Evolutionary conservation across 2,797 vertebrate genomes (phyloP).

Genomic region (Decapterus maruadsi): DNA sequence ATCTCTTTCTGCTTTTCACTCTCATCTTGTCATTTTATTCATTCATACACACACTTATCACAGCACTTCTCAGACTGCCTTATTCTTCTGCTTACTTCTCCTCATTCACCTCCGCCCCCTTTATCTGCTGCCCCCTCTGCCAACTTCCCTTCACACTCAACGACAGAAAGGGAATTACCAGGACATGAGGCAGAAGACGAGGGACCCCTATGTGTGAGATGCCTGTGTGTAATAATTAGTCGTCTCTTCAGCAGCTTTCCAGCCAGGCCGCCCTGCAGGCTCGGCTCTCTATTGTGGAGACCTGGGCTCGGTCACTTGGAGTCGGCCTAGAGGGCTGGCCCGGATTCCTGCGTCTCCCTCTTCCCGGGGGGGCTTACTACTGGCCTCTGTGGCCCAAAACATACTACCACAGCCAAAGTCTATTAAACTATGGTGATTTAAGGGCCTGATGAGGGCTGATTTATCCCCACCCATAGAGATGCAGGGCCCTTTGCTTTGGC

Average conservation of each 20-base stretch:
- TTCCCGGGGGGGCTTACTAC: constrained; percentile 23
- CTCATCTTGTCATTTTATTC: constrained; percentile 56
- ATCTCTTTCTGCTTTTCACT: constrained; percentile 39
- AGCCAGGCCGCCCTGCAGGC: constrained; percentile 47
- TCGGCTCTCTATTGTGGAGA: constrained; percentile 58
- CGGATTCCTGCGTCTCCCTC: constrained; percentile 38
- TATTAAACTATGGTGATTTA: constrained; percentile 71
- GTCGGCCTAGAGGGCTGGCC: constrained; percentile 31
- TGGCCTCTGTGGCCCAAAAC: constrained; percentile 49
- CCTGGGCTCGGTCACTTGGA: constrained; percentile 47
- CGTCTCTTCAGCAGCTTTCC: constrained; percentile 64
- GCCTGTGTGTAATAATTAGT: constrained; percentile 68
- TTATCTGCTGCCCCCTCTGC: neutral
- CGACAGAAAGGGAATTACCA: constrained; percentile 37
- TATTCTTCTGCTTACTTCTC: constrained; percentile 22
- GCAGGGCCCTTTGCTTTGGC: constrained; percentile 49
- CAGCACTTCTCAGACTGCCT: constrained; percentile 16
- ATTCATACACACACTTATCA: constrained; percentile 41
- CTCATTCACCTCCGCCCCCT: neutral
- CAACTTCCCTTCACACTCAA: constrained; percentile 17
- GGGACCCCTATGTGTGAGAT: constrained; percentile 39
- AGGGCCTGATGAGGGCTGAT: constrained; percentile 63
- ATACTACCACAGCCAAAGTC: constrained; percentile 49
- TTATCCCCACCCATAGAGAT: constrained; percentile 66
- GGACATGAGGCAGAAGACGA: constrained; percentile 39